Conservation (phyloP, 2,797 vertebrate species). For the Morus bassanus region DNA sequence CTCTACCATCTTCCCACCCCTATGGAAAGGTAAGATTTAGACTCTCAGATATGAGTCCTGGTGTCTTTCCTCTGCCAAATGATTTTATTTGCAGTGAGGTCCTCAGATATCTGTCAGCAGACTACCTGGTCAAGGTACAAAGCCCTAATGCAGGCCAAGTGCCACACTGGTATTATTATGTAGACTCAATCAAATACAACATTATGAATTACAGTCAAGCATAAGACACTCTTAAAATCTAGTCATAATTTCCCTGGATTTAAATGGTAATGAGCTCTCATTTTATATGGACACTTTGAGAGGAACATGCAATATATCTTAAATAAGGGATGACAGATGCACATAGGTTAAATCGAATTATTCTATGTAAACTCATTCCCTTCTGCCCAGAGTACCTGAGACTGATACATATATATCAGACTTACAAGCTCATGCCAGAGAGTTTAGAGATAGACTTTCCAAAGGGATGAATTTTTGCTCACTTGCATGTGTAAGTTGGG, state of each 20-base stretch:
- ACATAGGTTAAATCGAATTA: not conserved
- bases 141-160: not conserved
- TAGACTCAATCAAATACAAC: not conserved
- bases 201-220: not conserved
- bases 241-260: not conserved
- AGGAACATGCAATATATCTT: not conserved
- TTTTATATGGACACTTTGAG: not conserved
- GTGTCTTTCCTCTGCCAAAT: not conserved
- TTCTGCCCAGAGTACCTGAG: not conserved
- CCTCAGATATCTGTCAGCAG: not conserved
- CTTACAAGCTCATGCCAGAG: not conserved
- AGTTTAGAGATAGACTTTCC: not conserved
- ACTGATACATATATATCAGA: not conserved
- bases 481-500: not conserved
- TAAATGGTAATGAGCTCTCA: not conserved
- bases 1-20: not conserved
- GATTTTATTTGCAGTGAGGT: not conserved
- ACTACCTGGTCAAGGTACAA: not conserved
- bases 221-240: not conserved
- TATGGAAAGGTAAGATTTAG: rapidly evolving
- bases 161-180: not conserved
- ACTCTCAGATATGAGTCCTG: no score
- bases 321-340: not conserved
- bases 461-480: not conserved
- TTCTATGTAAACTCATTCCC: not conserved